A percentile compares a stretch with the other conserved stretches of the same genome.
These are phyloP conservation scores for Melanotaenia nigrans DNA, from an alignment of 2,797 vertebrate species.

Conservation along the genomic window DNA sequence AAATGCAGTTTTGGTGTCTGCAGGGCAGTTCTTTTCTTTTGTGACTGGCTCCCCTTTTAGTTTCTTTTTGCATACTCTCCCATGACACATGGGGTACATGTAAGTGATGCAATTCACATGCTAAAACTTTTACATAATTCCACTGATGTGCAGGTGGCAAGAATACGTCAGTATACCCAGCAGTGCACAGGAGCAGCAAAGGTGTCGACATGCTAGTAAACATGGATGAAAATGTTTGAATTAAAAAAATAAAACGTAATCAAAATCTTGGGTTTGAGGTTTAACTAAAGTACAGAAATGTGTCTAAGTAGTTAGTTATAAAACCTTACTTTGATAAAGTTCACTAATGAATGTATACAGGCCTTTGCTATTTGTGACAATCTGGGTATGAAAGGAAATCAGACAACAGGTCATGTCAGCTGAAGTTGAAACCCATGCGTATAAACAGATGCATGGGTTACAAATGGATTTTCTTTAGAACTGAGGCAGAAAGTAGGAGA, in stretches of 20 bases:
- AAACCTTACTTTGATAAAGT: too few species aligned
- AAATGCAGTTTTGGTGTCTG: not conserved
- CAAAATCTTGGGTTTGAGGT: not conserved
- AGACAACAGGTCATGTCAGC: not conserved
- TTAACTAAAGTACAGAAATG: too few species aligned
- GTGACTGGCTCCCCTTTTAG: not conserved
- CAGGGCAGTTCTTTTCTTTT: not conserved
- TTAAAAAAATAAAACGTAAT: not conserved
- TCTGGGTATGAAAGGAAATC: not conserved
- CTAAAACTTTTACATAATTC: not conserved
- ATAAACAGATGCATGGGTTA: not conserved
- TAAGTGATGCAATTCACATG: not conserved
- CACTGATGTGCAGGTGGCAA: slow-evolving; percentile 2
- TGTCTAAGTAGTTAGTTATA: too few species aligned
- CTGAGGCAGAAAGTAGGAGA: not conserved
- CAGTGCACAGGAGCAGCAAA: not conserved
- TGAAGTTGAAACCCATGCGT: not conserved
- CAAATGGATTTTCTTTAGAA: not conserved
- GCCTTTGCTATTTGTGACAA: not conserved
- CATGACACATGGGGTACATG: not conserved
- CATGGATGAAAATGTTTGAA: not conserved
- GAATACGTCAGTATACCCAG: not conserved
- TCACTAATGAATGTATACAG: not conserved
- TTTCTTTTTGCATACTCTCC: not conserved
- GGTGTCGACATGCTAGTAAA: not conserved